Evolutionary conservation across 1,140 invertebrate species (phyloP), one percentile per base, ranked within the genome.

Genomic region (Aphelinus atriplicis): DNA sequence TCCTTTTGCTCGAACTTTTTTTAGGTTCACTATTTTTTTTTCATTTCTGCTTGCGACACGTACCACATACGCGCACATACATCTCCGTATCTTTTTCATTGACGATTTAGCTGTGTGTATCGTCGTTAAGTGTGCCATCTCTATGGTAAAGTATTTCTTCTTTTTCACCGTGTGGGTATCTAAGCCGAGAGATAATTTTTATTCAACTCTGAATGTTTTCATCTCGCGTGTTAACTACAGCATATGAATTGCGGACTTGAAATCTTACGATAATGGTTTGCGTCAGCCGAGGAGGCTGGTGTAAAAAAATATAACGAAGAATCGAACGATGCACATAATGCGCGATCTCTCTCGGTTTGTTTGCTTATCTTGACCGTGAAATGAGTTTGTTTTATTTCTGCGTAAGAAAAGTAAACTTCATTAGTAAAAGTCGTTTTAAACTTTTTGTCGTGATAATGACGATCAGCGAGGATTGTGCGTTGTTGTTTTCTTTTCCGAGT

Each of bases 221-320:
- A 45, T 61, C 7, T 5, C 42, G 42, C 7, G 60, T 43, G 9
- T 47, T 7, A 26, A 26, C 26, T 26, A 26, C 26, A 2, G 62
- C 45, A 46, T 48, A 47, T 47, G 43, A 63, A n/a, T 53, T 53
- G 51, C 26, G 26, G 26, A 26, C 26, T 26, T 26, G 26, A 26
- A 26, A 26, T 26, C 26, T 26, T 26, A 26, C 26, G 26, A 26
- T 26, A 26, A 9, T n/a, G 26, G 56, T 57, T 57, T 57, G 3
- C 56, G 56, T 57, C 56, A 10, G 4, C 3, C 26, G 26, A 57
- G 7, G 56, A 57, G 47, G 62, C 26, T 64, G 62, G 7, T 10
- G 62, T 7, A n/a, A 55, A 55, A 67, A 67, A 67, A 57, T 45
- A 56, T 55, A 57, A 67, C 46, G 53, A 55, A 65, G 48, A 65